Base-by-base conservation (phyloP, 2,888 invertebrate species). In the Leucania comma region DNA sequence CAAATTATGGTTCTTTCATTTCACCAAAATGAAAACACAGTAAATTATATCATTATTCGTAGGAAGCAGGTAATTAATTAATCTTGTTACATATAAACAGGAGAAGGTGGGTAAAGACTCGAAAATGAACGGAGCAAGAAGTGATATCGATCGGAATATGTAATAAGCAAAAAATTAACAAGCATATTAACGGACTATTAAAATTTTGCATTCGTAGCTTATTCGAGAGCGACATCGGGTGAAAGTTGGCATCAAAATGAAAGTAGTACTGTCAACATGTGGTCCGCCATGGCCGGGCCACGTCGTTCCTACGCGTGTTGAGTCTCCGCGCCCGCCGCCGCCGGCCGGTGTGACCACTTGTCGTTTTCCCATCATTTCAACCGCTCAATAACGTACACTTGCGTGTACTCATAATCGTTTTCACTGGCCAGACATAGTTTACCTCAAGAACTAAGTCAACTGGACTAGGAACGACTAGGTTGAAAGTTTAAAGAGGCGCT, bases 171-270 rank as follows among this genome's bases (percentile, higher is more conserved):
- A 67, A 69, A 66, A 70, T 75, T 81, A 78, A 81, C 75, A 58
- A 75, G 69, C 70, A 79, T 79, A 85, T 89, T 87, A 86, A 84
- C 81, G 73, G 75, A 72, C 87, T 84, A 88, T 90, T 90, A 90
- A 91, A 90, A 93, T 93, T 93, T 93, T 84, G 92, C 91, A 90
- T 91, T 90, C 90, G 92, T 92, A 91, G 90, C 91, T 93, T 92
- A 91, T 93, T 93, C 92, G 92, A 92, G 93, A 92, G 90, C 90
- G 89, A 88, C 90, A 90, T 90, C 90, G 85, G 92, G 95, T 93
- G 95, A 96, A 96, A 95, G 95, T 93, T 91, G 92, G 88, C 90
- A 90, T 91, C 90, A 91, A 95, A 95, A 96, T 92, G 95, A 95
- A 96, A 96, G 95, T 95, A 93, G 95, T 93, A 92, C 90, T 93